phyloP scores from a whole-genome alignment of 2,797 vertebrate species.

The Syngnathus acus region DNA sequence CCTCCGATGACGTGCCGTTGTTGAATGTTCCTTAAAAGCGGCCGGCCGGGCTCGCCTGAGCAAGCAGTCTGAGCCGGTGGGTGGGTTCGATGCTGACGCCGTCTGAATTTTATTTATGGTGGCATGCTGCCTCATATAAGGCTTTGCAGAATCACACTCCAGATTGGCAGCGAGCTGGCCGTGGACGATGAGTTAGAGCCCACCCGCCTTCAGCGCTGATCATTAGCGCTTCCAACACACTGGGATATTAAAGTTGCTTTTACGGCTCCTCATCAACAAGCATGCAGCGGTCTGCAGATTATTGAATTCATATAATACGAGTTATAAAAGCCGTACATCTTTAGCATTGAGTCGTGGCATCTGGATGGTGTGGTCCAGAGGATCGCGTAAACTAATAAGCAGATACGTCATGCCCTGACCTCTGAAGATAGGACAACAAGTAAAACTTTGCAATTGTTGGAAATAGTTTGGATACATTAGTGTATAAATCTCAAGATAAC shows the following conservation, averaged over 20 bases:
- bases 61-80: slow-evolving; percentile 19
- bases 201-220: slow-evolving; percentile 30
- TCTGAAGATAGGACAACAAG: slow-evolving; percentile 33
- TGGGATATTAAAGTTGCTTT: slow-evolving; percentile 66
- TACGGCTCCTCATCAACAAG: slow-evolving; percentile 53
- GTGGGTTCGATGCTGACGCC: slow-evolving; percentile 30
- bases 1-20: slow-evolving; percentile 24
- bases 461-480: slow-evolving; percentile 20
- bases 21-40: slow-evolving; percentile 36
- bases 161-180: slow-evolving; percentile 20
- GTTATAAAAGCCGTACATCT: slow-evolving; percentile 58
- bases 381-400: slow-evolving; percentile 53
- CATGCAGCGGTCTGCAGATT: slow-evolving; percentile 42
- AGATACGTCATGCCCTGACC: slow-evolving; percentile 32
- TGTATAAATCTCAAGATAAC: slow-evolving; percentile 10
- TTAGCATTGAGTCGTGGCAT: slow-evolving; percentile 40
- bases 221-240: slow-evolving; percentile 59
- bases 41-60: slow-evolving; percentile 17
- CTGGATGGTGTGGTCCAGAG: slow-evolving; percentile 41
- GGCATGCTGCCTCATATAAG: slow-evolving; percentile 8
- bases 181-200: slow-evolving; percentile 49
- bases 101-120: slow-evolving; percentile 30
- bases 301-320: slow-evolving; percentile 64
- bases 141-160: slow-evolving; percentile 30
- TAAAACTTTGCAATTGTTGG: slow-evolving; percentile 11